Base-by-base conservation (phyloP, 2,113 vertebrate genomes). In the Zapornia atra region DNA sequence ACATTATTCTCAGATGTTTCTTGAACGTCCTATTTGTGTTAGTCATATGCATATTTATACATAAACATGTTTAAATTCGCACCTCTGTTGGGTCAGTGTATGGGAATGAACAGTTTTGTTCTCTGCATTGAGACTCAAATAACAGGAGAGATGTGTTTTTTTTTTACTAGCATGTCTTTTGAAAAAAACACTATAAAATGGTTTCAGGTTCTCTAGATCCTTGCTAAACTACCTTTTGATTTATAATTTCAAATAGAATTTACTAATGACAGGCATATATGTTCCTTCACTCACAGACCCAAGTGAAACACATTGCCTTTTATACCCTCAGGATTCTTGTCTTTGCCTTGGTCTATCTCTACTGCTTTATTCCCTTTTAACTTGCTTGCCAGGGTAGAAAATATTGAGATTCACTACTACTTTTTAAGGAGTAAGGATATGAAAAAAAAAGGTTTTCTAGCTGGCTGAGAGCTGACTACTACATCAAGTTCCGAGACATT, bases 171-270 rank as follows among this genome's bases (percentile, higher is more conserved):
- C 9, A 26, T 10, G 6, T 63, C 15, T 48, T 92, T 54, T 77
- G 63, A 83, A 83, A 63, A 71, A 63, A 71, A 24, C 29, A 40
- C 28, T 57, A 1, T 57, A 38, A 88, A 81, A 51, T 63, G 25
- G 54, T 93, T 92, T 53, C 82, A 93, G 42, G 73, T 86, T 95
- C 86, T 85, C 61, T 86, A 90, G 54, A 46, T 75, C 59, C 70
- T 93, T 94, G 28, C 81, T 97, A 97, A 93, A 60, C 28, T 71
- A 72, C 21, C 78, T 91, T 97, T 96, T 97, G 94, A 96, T 97
- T 96, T 92, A 76, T 79, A 78, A 90, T 96, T 98, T 98, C 95
- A 96, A 92, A 97, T 92, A 75, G 95, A 98, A 97, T 97, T 96
- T 86, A 88, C 79, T 96, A 96, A 95, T 90, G 71, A 87, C 65